Evolutionary conservation across 1,140 invertebrate species (phyloP).

Genomic region (Aethina tumida): DNA sequence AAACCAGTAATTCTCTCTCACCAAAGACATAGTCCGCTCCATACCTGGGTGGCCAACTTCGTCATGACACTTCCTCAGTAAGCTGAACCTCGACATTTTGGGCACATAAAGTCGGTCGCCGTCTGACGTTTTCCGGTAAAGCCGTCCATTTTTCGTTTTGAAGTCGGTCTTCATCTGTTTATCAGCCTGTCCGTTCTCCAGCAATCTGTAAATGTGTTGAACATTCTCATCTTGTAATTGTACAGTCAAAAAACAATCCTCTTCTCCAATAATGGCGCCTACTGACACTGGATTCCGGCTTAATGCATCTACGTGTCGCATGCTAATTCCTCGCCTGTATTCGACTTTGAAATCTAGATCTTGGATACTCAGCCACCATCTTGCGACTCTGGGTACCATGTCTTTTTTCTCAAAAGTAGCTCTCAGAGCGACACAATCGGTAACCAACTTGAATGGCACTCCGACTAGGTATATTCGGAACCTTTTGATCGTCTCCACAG

Average conservation of each 20-base stretch:
- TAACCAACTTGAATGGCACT: conserved; percentile 22
- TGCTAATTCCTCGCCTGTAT: conserved; percentile 23
- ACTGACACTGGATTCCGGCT: conserved; percentile 20
- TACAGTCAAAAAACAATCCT: conserved; percentile 14
- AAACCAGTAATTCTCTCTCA: conserved; percentile 30
- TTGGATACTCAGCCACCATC: conserved; percentile 28
- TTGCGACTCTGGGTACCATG: conserved; percentile 23
- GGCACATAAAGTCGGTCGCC: conserved; percentile 29
- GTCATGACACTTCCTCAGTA: conserved; percentile 28
- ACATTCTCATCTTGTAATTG: conserved; percentile 16
- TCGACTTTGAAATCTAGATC: conserved; percentile 27
- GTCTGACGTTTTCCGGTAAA: conserved; percentile 22
- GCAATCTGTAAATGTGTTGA: conserved; percentile 1
- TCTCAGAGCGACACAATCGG: conserved; percentile 25
- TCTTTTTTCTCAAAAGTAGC: conserved; percentile 19
- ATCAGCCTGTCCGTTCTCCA: background rate
- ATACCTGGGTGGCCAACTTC: conserved; percentile 27
- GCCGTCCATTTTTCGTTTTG: conserved; percentile 19
- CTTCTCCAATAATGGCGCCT: conserved; percentile 5
- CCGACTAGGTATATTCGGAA: conserved; percentile 26
- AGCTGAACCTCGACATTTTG: conserved; percentile 19
- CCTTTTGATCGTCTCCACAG: conserved; percentile 21
- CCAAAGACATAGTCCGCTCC: no score
- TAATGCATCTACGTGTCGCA: conserved; percentile 29
- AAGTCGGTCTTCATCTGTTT: conserved; percentile 19